Base-by-base conservation (phyloP, 2,797 vertebrate species). In the Atherinosoma microstoma region DNA sequence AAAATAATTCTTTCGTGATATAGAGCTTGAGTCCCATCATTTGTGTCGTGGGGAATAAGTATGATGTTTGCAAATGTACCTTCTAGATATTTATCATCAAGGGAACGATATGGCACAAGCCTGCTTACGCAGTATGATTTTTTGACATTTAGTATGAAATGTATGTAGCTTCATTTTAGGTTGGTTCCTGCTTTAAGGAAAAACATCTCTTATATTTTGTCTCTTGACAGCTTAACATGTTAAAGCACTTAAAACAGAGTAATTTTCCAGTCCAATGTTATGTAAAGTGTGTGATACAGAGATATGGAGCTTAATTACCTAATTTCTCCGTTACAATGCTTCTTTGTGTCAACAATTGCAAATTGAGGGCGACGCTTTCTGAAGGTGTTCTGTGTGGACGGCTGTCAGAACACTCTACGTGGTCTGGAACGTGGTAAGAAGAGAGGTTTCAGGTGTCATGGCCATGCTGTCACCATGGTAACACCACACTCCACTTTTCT, bases 371-470 rank as follows among this genome's bases (percentile, higher is more conserved):
- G 78, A 84, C 76, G 69, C 82, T 87, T 86, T 90, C 85, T 80
- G 64, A 90, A 91, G 87, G 91, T 91, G 89, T 91, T 90, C 78
- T 84, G 67, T 91, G 90, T 81, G 85, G 76, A 77, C 71, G 71
- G 68, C 87, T 81, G 87, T 88, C 87, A 67, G 84, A 89, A 79
- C 74, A 35, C 79, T 86, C 87, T 86, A 67, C 79, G 58, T 60
- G 87, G 86, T 88, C 87, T 84, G 90, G 79, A 91, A 89, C 84
- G 64, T 88, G 85, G 84, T 82, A 71, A 83, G 87, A 73, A 89
- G 87, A 90, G 87, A 88, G 89, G 90, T 93, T 92, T 94, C 92
- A 91, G 91, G 92, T 95, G 91, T 94, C 90, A 84, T 40, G 73
- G 87, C 80, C 83, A 84, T 88, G 77, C 71, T 42, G 82, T 94